Evolutionary conservation across 2,888 invertebrate species (phyloP).

Genomic region (Chalcis sispes): DNA sequence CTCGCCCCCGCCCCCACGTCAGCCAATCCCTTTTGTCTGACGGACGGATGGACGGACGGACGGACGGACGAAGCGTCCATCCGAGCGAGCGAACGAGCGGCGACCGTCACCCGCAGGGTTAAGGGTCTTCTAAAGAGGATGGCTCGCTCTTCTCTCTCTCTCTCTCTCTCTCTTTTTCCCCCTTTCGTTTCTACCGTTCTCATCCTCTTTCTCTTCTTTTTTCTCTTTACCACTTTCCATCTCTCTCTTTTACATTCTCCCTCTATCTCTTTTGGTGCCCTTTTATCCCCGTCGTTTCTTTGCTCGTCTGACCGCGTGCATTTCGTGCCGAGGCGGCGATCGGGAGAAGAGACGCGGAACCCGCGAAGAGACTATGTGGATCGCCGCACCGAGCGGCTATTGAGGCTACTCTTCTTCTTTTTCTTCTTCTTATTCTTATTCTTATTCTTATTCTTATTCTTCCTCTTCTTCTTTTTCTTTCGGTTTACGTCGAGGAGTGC

Average conservation of each 20-base stretch:
- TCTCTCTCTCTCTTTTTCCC: slow-evolving; percentile 42
- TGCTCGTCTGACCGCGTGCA: slow-evolving; percentile 9
- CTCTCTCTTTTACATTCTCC: neutral
- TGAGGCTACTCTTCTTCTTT: too few relatives aligned
- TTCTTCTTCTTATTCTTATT: neutral
- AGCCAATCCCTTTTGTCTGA: slow-evolving; percentile 70
- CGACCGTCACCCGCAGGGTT: slow-evolving; percentile 75
- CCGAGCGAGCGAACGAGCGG: slow-evolving; percentile 65
- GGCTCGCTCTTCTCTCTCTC: slow-evolving; percentile 60
- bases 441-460: slow-evolving; percentile 2
- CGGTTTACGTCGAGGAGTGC: too few relatives aligned
- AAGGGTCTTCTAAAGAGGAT: slow-evolving; percentile 73
- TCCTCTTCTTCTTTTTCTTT: too few relatives aligned
- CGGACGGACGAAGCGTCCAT: slow-evolving; percentile 57
- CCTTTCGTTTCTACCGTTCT: slow-evolving; percentile 44
- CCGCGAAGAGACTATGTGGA: slow-evolving; percentile 8
- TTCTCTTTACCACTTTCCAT: slow-evolving; percentile 15
- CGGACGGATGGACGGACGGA: too few relatives aligned
- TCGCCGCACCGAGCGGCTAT: neutral
- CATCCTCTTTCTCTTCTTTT: slow-evolving; percentile 23
- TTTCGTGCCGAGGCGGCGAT: neutral
- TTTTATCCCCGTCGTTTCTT: slow-evolving; percentile 39
- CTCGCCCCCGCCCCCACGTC: slow-evolving; percentile 57
- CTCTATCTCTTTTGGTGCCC: slow-evolving; percentile 17
- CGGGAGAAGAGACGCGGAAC: slow-evolving; percentile 2